Evolutionary conservation across 2,797 vertebrate species (phyloP), one percentile per base, ranked within the genome.

Genomic region (Selene dorsalis): DNA sequence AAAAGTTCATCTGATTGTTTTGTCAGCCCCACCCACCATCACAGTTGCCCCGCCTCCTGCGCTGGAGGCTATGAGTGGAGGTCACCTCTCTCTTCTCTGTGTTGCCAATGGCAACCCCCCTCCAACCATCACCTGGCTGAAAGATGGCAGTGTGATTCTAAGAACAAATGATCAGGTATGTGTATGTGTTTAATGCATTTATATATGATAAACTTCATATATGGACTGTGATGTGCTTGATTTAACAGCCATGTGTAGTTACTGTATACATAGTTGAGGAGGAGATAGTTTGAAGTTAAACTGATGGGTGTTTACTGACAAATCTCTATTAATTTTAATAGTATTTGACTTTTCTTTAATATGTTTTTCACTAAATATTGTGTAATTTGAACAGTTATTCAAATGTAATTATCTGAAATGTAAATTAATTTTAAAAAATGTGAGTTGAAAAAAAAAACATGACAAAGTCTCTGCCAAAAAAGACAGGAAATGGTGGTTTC

Each of bases 81-180:
- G 92, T 67, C 55, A 87, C 0, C 76, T 97, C 30, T 94, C 92
- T 7, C 93, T 99, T 32, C 84, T 89, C 52, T 99, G 98, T 70
- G 92, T 89, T 3, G 97, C 96, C 28, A 84, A 50, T 0, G 98
- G 97, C 76, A 97, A 96, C 88, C 98, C 98, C 0, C 84, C 89
- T 38, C 98, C 97, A 0, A 83, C 83, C 3, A 91, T 99, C 77
- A 93, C 92, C 71, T 99, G 97, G 98, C 92, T 94, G 72, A 96
- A 96, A 82, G 94, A 94, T 3, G 95, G 94, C 57, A 77, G 57
- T 55, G 83, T 91, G 6, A 84, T 97, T 41, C 89, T 84, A 69
- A 87, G 66, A 41, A 84, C 73, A 61, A 74, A 77, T 41, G 0
- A 76, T 59, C 75, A 87, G 91, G 91, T 92, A 85, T 41, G 70